Evolutionary conservation across 2,888 invertebrate species (phyloP), one percentile per base, ranked within the genome.

Genomic region (Conistra vaccinii): DNA sequence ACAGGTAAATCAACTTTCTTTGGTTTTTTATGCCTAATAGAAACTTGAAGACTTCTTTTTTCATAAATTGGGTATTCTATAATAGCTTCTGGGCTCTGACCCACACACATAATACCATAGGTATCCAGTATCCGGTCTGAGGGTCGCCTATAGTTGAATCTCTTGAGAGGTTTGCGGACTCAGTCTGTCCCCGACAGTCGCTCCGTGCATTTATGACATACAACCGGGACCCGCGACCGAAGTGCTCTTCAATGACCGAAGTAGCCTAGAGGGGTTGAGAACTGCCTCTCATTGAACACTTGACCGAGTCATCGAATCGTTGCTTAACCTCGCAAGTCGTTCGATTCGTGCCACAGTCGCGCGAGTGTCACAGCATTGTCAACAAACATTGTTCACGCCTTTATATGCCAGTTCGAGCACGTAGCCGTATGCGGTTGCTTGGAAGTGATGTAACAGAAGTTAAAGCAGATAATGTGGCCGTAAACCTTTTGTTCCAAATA

Each of bases 1-100:
- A 95, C 73, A 95, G 94, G 96, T 96, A 78, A 17, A 14, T 20
- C 7, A 6, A n/a, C n/a, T 10, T 10, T 32, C n/a, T 20, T 39
- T 23, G 0, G 14, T 29, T 20, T 66, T 32, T 32, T 10, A 63
- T 42, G 42, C 42, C 63, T 42, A 7, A 26, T 29, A 45, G 17
- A 57, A n/a, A 32, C 58, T 32, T 57, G 9, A 66, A n/a, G 17
- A 55, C 57, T 32, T 14, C 0, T 6, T n/a, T 17, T 58, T n/a
- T 60, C 23, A 32, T 32, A n/a, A n/a, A 35, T n/a, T 58, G 17
- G 3, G 6, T 32, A 60, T 32, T 6, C 29, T 14, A n/a, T n/a
- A n/a, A n/a, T n/a, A 57, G 17, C 14, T 7, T 29, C 14, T 23
- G 14, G 29, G 4, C n/a, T 26, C 39, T 20, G 39, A 61, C 35